phyloP scores from a whole-genome alignment of 92 coral and sea anemone species.

The Actinostola sp. region DNA sequence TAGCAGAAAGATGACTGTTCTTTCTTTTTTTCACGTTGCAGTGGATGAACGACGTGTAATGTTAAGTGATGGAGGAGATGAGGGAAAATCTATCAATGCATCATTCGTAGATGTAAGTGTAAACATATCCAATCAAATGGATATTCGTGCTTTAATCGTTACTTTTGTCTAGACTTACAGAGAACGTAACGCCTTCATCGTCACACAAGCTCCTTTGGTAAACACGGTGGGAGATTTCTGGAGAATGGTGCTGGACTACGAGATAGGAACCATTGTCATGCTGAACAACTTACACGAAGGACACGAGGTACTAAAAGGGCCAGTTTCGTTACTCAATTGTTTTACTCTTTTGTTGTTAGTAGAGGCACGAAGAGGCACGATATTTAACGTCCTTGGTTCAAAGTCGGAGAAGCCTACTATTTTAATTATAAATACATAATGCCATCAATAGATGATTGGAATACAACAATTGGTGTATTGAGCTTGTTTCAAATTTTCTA shows the following conservation, averaged over 20 bases:
- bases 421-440: too few relatives aligned
- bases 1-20: not conserved
- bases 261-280: constrained; percentile 81
- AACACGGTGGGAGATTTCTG: constrained; percentile 78
- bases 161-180: constrained; percentile 51
- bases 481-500: not conserved
- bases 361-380: too few relatives aligned
- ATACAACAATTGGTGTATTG: too few relatives aligned
- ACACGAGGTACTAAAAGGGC: constrained; percentile 64
- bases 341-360: too few relatives aligned
- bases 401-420: too few relatives aligned
- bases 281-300: constrained; percentile 62
- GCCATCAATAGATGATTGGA: too few relatives aligned
- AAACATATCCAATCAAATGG: too few relatives aligned
- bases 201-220: constrained; percentile 82
- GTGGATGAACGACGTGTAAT: constrained; percentile 16
- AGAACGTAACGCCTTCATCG: constrained; percentile 61
- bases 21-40: constrained; percentile 5
- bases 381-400: too few relatives aligned
- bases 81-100: constrained; percentile 31
- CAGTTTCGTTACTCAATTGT: too few relatives aligned
- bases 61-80: constrained; percentile 1
- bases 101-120: constrained; percentile 32
- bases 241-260: constrained; percentile 72
- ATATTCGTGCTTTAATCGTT: not conserved